Evolutionary conservation across 2,113 vertebrate species (phyloP), one percentile per base, ranked within the genome.

Genomic region (Parus major): DNA sequence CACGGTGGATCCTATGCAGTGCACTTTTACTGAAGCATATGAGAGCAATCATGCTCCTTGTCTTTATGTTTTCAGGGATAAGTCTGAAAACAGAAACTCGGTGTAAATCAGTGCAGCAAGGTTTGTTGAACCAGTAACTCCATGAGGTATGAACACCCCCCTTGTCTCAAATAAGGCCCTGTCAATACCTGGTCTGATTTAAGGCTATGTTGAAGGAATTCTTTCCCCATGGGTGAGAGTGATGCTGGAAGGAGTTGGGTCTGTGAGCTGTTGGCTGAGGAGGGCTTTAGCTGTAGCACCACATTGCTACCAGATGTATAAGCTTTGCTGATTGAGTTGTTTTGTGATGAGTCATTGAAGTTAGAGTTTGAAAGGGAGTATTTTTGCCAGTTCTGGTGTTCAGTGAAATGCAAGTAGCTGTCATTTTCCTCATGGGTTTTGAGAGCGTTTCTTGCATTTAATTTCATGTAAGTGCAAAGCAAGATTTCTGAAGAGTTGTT

Each of bases 281-380:
- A 91, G 59, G 42, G 42, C 64, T 90, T 50, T 63, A 12, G 7
- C 85, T 90, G 63, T 55, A 86, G 53, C 82, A 60, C 72, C 88
- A 72, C 92, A 81, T 96, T 95, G 92, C 92, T 90, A 68, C 96
- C 94, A 97, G 90, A 96, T 96, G 93, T 88, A 21, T 71, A 72
- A 84, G 93, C 56, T 92, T 81, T 90, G 85, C 93, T 93, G 82
- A 96, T 95, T 81, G 94, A 97, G 95, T 96, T 96, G 94, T 94
- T 95, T 86, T 64, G 88, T 93, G 93, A 90, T 96, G 94, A 95
- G 42, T 96, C 93, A 96, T 42, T 96, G 90, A 90, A 92, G 82
- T 84, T 71, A 70, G n/a, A 57, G 35, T 86, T 94, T 88, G 86
- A 86, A 93, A 92, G 65, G 41, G 88, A 88, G 93, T 60, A 50